phyloP scores from a whole-genome alignment of 2,888 invertebrate genomes.

The Mesochorus sp. region DNA sequence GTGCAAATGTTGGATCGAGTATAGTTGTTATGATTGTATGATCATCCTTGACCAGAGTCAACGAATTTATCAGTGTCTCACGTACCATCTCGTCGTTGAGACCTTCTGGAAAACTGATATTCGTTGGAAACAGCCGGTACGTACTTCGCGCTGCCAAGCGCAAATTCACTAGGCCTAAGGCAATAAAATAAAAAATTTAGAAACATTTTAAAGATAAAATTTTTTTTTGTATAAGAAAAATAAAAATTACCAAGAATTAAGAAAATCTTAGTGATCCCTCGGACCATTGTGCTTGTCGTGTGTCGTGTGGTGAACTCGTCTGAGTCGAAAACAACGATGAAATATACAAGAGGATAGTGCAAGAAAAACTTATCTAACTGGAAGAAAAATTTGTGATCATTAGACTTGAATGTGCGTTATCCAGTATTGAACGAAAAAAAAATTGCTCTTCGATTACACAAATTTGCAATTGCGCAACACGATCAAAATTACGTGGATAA shows the following conservation, averaged over 20 bases:
- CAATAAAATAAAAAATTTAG: neutral
- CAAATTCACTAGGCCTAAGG: constrained; percentile 24
- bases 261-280: constrained; percentile 5
- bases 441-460: neutral
- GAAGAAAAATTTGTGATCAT: constrained; percentile 22
- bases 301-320: neutral
- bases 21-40: constrained; percentile 46
- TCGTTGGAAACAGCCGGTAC: constrained; percentile 28
- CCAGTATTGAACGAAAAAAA: constrained; percentile 4
- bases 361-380: constrained; percentile 16
- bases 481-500: neutral
- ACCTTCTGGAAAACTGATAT: constrained; percentile 20
- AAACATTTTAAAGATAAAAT: neutral
- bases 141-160: constrained; percentile 8
- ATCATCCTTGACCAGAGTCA: constrained; percentile 51
- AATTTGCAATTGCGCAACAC: neutral
- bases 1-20: constrained; percentile 55
- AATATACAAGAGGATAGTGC: neutral
- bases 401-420: neutral
- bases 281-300: constrained; percentile 27
- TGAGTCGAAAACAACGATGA: neutral
- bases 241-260: constrained; percentile 34
- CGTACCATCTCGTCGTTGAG: constrained; percentile 34
- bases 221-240: neutral
- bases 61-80: constrained; percentile 45